Percentiles rank a stretch among this genome's conserved stretches.
phyloP scores from a whole-genome alignment of 2,797 vertebrate species.

The Tachyglossus aculeatus region DNA sequence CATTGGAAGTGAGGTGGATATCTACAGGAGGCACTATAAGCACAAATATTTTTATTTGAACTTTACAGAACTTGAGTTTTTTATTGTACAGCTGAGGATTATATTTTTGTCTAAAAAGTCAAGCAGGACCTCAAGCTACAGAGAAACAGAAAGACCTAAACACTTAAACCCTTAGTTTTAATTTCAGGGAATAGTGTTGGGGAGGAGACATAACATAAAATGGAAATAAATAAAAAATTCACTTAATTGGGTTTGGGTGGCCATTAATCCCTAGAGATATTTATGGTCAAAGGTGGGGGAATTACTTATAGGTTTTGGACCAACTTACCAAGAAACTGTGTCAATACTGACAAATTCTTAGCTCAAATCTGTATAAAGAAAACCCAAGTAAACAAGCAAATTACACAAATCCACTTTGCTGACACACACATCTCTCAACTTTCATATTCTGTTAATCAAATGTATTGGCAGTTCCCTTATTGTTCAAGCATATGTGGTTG shows the following conservation, averaged over 20 bases:
- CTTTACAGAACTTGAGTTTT: slow-evolving; percentile 25
- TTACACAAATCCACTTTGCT: no score
- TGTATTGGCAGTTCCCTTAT: slow-evolving; percentile 33
- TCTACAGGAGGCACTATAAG: slow-evolving; percentile 24
- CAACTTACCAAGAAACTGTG: not conserved
- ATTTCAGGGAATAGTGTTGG: not conserved
- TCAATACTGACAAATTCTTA: not conserved
- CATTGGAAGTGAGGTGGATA: slow-evolving; percentile 2
- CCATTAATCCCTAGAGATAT: not conserved
- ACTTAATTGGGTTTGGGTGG: slow-evolving; percentile 9
- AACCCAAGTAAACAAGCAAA: not conserved
- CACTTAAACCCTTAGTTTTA: not conserved
- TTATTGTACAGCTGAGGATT: slow-evolving; percentile 7
- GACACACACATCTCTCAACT: no score
- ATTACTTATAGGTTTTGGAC: not conserved
- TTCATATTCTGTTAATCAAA: slow-evolving; percentile 63
- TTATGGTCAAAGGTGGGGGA: not conserved
- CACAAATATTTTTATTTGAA: slow-evolving; percentile 23
- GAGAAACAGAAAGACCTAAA: not conserved
- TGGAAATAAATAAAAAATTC: not conserved
- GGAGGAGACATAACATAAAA: slow-evolving; percentile 20
- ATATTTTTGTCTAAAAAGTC: slow-evolving; percentile 8
- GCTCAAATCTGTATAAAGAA: slow-evolving; percentile 3
- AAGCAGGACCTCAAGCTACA: slow-evolving; percentile 11
- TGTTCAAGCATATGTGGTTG: slow-evolving; percentile 23